Percentiles rank a stretch among this genome's conserved stretches.
Conservation (phyloP, 2,888 invertebrate species). For the Diaperis boleti region DNA sequence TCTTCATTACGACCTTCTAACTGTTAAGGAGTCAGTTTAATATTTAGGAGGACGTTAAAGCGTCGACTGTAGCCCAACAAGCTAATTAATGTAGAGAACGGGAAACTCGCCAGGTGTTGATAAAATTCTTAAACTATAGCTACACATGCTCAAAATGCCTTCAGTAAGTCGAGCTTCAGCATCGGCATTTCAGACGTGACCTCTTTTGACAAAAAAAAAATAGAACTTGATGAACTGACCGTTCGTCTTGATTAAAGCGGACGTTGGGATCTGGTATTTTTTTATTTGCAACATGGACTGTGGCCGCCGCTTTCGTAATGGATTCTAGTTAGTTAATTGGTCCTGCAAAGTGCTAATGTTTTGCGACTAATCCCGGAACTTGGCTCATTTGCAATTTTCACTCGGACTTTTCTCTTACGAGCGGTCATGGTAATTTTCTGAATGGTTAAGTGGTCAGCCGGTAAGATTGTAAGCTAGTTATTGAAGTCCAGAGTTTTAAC, state of each 20-base stretch:
- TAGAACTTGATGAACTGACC: conserved; percentile 15
- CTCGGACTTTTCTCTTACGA: conserved; percentile 7
- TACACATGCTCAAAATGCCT: conserved; percentile 13
- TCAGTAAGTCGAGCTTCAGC: not conserved
- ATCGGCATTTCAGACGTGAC: not conserved
- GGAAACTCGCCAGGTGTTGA: conserved; percentile 22
- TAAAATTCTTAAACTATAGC: conserved; percentile 18
- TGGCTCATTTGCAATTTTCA: conserved; percentile 20
- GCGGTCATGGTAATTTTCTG: conserved; percentile 7
- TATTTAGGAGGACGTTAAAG: conserved; percentile 14
- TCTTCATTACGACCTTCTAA: conserved; percentile 15
- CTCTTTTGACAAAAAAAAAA: conserved; percentile 12
- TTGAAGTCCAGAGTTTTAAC: not conserved
- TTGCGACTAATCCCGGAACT: conserved; percentile 31
- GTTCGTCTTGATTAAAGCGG: conserved; percentile 24
- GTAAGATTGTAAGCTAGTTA: conserved; percentile 14
- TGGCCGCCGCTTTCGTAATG: conserved; percentile 21
- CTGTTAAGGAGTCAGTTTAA: conserved; percentile 11
- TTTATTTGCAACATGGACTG: conserved; percentile 22
- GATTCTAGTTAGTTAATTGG: conserved; percentile 28
- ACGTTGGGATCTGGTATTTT: not conserved
- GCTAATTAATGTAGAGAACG: conserved; percentile 14
- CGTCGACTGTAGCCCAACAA: conserved; percentile 2
- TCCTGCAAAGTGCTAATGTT: conserved; percentile 31
- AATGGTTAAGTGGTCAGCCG: conserved; percentile 6